Percentiles rank a stretch among this genome's conserved stretches.
phyloP scores from a whole-genome alignment of 2,797 vertebrate genomes.

The Urophycis tenuis region DNA sequence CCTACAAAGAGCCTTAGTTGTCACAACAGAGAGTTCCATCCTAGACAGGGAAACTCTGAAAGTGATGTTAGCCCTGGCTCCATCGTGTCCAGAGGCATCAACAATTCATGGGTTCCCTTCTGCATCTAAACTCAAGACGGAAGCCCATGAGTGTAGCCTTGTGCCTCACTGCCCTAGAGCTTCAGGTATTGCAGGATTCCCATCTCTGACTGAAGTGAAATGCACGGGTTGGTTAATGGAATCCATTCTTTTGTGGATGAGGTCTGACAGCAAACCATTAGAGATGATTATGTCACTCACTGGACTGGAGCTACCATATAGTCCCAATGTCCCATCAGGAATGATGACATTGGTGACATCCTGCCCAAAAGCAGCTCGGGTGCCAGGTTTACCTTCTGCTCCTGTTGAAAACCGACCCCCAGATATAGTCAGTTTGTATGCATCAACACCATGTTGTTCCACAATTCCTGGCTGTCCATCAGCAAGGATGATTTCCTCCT shows the following conservation, averaged over 20 bases:
- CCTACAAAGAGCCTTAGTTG: slow-evolving; percentile 18
- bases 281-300: not conserved
- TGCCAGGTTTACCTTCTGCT: slow-evolving; percentile 54
- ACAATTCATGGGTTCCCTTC: slow-evolving; percentile 53
- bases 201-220: slow-evolving; percentile 35
- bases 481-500: slow-evolving; percentile 44
- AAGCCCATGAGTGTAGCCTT: slow-evolving; percentile 32
- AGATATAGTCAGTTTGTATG: slow-evolving; percentile 46
- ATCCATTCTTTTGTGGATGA: slow-evolving; percentile 29
- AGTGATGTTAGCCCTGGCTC: slow-evolving; percentile 42
- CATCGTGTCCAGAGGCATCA: slow-evolving; percentile 51
- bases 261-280: slow-evolving; percentile 29
- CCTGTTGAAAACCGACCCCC: slow-evolving; percentile 37
- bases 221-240: slow-evolving; percentile 36
- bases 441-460: slow-evolving; percentile 49
- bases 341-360: slow-evolving; percentile 44
- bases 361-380: slow-evolving; percentile 49
- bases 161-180: slow-evolving; percentile 40
- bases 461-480: slow-evolving; percentile 55
- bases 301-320: slow-evolving; percentile 14
- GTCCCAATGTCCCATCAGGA: slow-evolving; percentile 8
- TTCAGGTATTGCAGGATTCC: slow-evolving; percentile 55
- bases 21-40: slow-evolving; percentile 24
- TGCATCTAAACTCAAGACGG: slow-evolving; percentile 29
- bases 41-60: slow-evolving; percentile 21